A percentile compares a stretch with the other conserved stretches of the same genome.
phyloP scores from a whole-genome alignment of 2,888 invertebrate species.

The Malacosoma neustria region DNA sequence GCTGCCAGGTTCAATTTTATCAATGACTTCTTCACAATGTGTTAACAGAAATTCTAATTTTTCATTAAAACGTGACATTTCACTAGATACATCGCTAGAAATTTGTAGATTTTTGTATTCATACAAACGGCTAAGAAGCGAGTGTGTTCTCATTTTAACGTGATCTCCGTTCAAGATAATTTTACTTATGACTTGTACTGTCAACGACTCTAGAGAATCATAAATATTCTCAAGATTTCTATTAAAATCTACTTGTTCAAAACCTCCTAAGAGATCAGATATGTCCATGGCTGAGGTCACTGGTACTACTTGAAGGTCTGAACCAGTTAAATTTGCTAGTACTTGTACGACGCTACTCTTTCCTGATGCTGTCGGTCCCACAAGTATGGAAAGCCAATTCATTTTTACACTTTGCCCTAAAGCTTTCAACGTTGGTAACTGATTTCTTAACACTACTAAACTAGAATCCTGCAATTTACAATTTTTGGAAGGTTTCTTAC shows the following conservation, averaged over 20 bases:
- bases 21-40: constrained; percentile 36
- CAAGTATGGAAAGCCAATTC: constrained; percentile 94
- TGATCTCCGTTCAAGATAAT: constrained; percentile 40
- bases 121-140: constrained; percentile 38
- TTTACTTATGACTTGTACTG: constrained; percentile 65
- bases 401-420: constrained; percentile 90
- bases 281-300: constrained; percentile 96
- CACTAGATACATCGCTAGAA: constrained; percentile 21
- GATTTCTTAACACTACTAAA: constrained; percentile 67
- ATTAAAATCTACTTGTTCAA: constrained; percentile 92
- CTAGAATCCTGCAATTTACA: constrained; percentile 44
- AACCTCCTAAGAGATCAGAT: constrained; percentile 95
- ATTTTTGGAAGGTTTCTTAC: constrained; percentile 47
- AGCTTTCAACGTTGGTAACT: constrained; percentile 82
- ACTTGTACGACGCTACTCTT: constrained; percentile 87
- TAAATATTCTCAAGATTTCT: constrained; percentile 83
- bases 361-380: constrained; percentile 85
- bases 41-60: constrained; percentile 38
- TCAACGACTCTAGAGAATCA: constrained; percentile 69
- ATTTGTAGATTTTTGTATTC: constrained; percentile 37
- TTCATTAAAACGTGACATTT: constrained; percentile 34
- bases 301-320: constrained; percentile 82
- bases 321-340: constrained; percentile 84
- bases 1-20: constrained; percentile 19
- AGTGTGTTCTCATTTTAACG: constrained; percentile 33